These are phyloP conservation scores for Aphyosemion australe DNA, from an alignment of 2,113 vertebrate genomes.

Conservation along the genomic window DNA sequence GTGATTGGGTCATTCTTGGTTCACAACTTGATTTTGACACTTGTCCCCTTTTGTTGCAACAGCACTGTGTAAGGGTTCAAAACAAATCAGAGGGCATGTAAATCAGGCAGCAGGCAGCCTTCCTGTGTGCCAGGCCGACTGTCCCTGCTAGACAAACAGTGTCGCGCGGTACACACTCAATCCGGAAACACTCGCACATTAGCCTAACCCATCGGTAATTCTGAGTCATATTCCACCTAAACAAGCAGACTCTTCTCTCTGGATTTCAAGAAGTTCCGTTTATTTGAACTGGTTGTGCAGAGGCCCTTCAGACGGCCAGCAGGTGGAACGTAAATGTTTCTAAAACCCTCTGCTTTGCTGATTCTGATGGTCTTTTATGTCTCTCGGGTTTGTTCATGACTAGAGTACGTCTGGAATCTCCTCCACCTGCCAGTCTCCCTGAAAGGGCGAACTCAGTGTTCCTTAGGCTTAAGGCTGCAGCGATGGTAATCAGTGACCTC, in stretches of 20 bases:
- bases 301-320: too few relatives aligned
- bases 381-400: conserved; percentile 59
- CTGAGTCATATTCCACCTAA: conserved; percentile 15
- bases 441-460: conserved; percentile 25
- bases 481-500: conserved; percentile 8
- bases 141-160: conserved; percentile 50
- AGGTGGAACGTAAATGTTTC: conserved; percentile 1
- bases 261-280: not conserved
- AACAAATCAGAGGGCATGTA: conserved; percentile 18
- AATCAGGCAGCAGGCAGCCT: conserved; percentile 32
- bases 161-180: conserved; percentile 20
- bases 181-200: conserved; percentile 21
- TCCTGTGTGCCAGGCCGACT: conserved; percentile 24
- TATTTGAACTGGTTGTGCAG: not conserved
- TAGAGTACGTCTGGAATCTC: conserved; percentile 53
- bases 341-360: not conserved
- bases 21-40: conserved; percentile 6
- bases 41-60: conserved; percentile 19
- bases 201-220: not conserved
- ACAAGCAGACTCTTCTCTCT: not conserved
- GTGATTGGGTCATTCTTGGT: not conserved
- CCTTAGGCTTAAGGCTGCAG: conserved; percentile 9
- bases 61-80: conserved; percentile 5
- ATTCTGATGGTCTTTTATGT: not conserved
- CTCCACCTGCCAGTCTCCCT: conserved; percentile 21